Percentiles rank a stretch among this genome's conserved stretches.
phyloP scores from a whole-genome alignment of 1,140 invertebrate species.

The Stenopsyche tienmushanensis region DNA sequence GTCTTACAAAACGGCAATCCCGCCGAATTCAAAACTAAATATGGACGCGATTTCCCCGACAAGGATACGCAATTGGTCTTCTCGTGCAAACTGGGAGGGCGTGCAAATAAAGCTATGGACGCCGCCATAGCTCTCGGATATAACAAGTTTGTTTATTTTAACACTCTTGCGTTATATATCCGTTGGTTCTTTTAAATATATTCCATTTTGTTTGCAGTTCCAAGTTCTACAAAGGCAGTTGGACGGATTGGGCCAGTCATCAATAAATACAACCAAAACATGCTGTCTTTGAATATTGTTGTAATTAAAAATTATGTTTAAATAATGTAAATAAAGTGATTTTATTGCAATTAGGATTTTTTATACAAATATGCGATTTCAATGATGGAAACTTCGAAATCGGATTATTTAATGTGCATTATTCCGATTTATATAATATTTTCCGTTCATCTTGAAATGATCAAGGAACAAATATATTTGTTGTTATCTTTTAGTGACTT shows the following conservation, averaged over 20 bases:
- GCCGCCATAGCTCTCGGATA: slow-evolving; percentile 55
- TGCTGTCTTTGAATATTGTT: not conserved
- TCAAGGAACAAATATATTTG: too few species aligned
- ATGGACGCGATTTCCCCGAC: slow-evolving; percentile 52
- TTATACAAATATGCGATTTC: too few species aligned
- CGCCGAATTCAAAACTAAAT: slow-evolving; percentile 53
- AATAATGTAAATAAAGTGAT: not conserved
- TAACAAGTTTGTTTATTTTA: slow-evolving; percentile 49
- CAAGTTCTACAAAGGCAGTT: slow-evolving; percentile 86
- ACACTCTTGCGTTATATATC: too few species aligned
- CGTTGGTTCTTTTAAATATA: not conserved
- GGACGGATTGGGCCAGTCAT: slow-evolving; percentile 69
- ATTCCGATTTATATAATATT: too few species aligned
- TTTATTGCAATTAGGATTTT: too few species aligned
- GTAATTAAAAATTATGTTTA: not conserved
- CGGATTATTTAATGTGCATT: too few species aligned
- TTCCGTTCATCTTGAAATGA: too few species aligned
- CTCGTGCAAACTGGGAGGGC: slow-evolving; percentile 56
- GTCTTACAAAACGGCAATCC: slow-evolving; percentile 51
- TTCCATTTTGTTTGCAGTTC: slow-evolving; percentile 64
- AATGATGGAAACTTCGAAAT: too few species aligned
- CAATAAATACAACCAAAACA: too few species aligned
- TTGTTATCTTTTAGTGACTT: too few species aligned
- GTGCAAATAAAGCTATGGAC: slow-evolving; percentile 56
- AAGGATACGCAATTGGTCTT: slow-evolving; percentile 56